These are phyloP conservation scores for Syrphus vitripennis DNA, from an alignment of 2,888 invertebrate genomes.

Conservation along the genomic window DNA sequence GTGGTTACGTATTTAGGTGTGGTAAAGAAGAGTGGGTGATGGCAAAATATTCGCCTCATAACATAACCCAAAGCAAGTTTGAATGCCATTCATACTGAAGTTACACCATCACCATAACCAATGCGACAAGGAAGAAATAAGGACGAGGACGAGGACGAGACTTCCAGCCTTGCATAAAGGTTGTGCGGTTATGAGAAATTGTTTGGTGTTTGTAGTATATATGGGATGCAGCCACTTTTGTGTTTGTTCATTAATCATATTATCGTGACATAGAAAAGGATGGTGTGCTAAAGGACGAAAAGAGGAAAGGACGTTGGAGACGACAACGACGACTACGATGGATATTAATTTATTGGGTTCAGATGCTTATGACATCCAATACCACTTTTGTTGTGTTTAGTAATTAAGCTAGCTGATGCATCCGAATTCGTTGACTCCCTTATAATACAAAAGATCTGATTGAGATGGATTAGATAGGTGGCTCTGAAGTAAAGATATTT, in stretches of 20 bases:
- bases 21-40: not conserved
- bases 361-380: conserved; percentile 46
- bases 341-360: conserved; percentile 58
- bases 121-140: not conserved
- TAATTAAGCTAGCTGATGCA: not conserved
- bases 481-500: no score
- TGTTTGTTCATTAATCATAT: conserved; percentile 61
- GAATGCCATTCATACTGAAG: conserved; percentile 26
- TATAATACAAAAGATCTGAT: not conserved
- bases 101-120: not conserved
- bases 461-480: conserved; percentile 1
- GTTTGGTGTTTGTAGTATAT: not conserved
- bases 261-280: conserved; percentile 41
- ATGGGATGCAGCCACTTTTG: conserved; percentile 21
- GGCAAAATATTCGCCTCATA: conserved; percentile 21
- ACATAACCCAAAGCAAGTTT: conserved; percentile 22
- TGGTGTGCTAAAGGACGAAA: not conserved
- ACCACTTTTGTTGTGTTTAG: conserved; percentile 18
- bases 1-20: not conserved
- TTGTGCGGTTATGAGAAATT: conserved; percentile 10
- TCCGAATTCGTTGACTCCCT: not conserved
- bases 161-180: not conserved
- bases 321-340: conserved; percentile 14
- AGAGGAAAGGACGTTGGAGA: not conserved
- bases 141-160: not conserved